These are phyloP conservation scores for Hyla sarda DNA, from an alignment of 2,113 vertebrate genomes.

Conservation along the genomic window DNA sequence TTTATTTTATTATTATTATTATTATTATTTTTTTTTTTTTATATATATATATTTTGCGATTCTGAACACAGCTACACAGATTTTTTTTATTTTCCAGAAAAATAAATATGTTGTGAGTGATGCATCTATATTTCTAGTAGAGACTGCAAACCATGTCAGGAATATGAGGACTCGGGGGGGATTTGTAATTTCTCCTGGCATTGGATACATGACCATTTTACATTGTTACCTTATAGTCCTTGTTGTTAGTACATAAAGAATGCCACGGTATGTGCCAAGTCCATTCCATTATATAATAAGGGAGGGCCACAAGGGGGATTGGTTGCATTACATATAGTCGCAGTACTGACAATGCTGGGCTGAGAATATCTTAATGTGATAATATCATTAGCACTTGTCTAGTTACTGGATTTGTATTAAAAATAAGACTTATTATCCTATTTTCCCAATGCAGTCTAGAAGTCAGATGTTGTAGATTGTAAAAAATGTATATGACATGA, in stretches of 20 bases:
- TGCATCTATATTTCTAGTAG: background rate
- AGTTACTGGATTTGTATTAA: background rate
- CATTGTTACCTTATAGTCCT: background rate
- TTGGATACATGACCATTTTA: background rate
- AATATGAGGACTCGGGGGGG: background rate
- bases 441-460: background rate
- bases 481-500: background rate
- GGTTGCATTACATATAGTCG: background rate
- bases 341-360: background rate
- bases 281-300: background rate
- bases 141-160: background rate
- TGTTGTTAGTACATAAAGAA: background rate
- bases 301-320: background rate
- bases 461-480: background rate
- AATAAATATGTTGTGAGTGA: background rate
- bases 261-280: background rate
- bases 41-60: background rate
- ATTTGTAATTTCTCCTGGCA: background rate
- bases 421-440: background rate
- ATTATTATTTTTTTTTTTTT: too few species aligned
- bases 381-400: background rate
- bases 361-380: background rate
- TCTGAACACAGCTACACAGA: background rate
- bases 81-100: background rate
- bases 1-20: too few species aligned